Evolutionary conservation across 2,113 vertebrate species (phyloP), one percentile per base, ranked within the genome.

Genomic region (Catharus bicknelli): DNA sequence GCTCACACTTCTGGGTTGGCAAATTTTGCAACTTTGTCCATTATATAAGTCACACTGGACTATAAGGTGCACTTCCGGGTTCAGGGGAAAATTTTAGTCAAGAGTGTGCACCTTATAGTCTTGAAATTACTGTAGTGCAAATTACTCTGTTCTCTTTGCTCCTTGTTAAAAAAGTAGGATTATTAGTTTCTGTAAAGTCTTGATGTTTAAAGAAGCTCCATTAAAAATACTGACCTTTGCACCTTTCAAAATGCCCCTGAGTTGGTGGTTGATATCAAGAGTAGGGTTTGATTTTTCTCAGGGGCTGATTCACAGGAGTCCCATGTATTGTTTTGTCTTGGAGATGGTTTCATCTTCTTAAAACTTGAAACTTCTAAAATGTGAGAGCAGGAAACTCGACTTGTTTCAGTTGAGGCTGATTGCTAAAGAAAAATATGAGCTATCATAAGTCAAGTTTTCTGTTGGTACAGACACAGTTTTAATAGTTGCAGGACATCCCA

Each of bases 401-500:
- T 42, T 69, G 45, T 88, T 76, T 86, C 30, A 15, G 30, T 64
- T 84, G 43, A 87, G 58, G 42, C 47, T 22, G 2, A 58, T 82
- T 76, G 47, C 47, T 82, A 18, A 93, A 84, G n/a, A 23, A 82
- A 75, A 86, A 15, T 19, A 26, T 5, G 58, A 89, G 58, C 55
- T 63, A 8, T 70, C 73, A 1, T 38, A 66, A 75, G 40, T 86
- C 53, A 64, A 7, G 32, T 67, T 88, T 88, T 83, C 40, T 87
- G 1, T 48, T 63, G 76, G 47, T 69, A 51, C 51, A 77, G 55
- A 78, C 81, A 78, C 1, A 0, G 48, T 50, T 95, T 96, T 86
- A 83, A 83, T 90, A 88, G 64, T 69, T 90, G 79, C 68, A 83
- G 70, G 72, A 89, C 83, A 89, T 92, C 90, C 83, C 89, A 84